phyloP scores from a whole-genome alignment of 2,113 vertebrate species.

The Misgurnus mizolepis region DNA sequence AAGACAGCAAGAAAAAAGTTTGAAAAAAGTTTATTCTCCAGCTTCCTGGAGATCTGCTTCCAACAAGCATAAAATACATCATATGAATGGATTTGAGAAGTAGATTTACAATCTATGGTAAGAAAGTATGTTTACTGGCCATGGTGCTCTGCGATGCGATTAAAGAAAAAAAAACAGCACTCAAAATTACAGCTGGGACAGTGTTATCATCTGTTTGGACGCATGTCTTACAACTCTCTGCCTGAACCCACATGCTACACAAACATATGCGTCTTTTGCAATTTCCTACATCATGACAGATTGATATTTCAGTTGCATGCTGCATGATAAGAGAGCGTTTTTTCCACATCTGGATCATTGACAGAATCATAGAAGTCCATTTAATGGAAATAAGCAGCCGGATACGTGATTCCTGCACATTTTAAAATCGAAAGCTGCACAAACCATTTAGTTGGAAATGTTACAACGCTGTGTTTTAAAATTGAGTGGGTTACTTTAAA shows the following conservation, averaged over 20 bases:
- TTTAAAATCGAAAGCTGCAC: not conserved
- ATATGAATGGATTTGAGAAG: slow-evolving; percentile 5
- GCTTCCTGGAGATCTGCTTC: not conserved
- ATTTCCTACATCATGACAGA: slow-evolving; percentile 17
- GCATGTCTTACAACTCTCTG: slow-evolving; percentile 12
- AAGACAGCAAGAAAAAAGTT: not conserved
- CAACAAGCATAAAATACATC: not conserved
- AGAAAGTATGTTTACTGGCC: slow-evolving; percentile 29
- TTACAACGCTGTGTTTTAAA: not conserved
- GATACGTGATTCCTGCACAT: not conserved
- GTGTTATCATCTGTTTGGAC: slow-evolving; percentile 35
- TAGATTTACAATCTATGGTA: slow-evolving; percentile 28
- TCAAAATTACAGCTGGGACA: slow-evolving; percentile 31
- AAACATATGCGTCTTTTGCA: slow-evolving; percentile 34
- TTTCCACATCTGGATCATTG: slow-evolving; percentile 21
- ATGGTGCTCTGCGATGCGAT: slow-evolving; percentile 4
- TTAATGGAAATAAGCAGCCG: no score
- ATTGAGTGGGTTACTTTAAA: not conserved
- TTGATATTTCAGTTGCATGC: slow-evolving; percentile 22
- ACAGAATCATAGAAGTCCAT: not conserved
- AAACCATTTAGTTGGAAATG: not conserved
- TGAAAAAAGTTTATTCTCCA: not conserved
- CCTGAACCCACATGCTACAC: slow-evolving; percentile 25
- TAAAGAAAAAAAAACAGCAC: slow-evolving; percentile 33
- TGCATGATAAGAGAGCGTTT: not conserved